phyloP scores from a whole-genome alignment of 2,113 vertebrate genomes.

The Sphaerodactylus townsendi region DNA sequence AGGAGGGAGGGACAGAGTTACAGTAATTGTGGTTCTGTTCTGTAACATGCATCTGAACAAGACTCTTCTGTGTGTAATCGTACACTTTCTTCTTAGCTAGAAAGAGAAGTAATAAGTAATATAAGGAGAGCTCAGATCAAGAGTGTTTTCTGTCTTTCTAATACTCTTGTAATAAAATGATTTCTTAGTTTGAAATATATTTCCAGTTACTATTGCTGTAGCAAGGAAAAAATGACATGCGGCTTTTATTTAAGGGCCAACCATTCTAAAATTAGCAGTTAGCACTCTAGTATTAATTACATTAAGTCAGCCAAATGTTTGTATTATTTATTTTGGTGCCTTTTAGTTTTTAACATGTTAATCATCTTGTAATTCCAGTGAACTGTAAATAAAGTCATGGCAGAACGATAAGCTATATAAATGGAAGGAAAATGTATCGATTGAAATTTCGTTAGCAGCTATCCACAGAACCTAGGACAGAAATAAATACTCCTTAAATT shows the following conservation, averaged over 20 bases:
- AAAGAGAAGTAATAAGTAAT: neutral
- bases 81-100: neutral
- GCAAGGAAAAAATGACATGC: neutral
- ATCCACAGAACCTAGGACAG: neutral
- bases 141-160: neutral
- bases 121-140: neutral
- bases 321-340: neutral
- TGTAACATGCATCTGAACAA: neutral
- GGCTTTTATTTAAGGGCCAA: neutral
- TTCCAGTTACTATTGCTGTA: slow-evolving; percentile 1
- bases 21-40: too few species aligned
- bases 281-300: slow-evolving; percentile 2
- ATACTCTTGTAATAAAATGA: neutral
- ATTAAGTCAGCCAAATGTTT: neutral
- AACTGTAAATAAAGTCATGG: neutral
- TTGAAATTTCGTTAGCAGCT: slow-evolving; percentile 3
- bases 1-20: too few species aligned
- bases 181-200: slow-evolving; percentile 2
- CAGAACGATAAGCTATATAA: neutral
- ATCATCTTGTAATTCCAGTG: neutral
- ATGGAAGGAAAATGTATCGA: slow-evolving; percentile 15
- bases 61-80: neutral
- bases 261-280: neutral
- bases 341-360: slow-evolving; percentile 18
- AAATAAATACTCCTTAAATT: slow-evolving; percentile 14